These are phyloP conservation scores for western clawed frog (Xenopus tropicalis) DNA, from an alignment of 2,113 vertebrate genomes.

Conservation along the genomic window DNA sequence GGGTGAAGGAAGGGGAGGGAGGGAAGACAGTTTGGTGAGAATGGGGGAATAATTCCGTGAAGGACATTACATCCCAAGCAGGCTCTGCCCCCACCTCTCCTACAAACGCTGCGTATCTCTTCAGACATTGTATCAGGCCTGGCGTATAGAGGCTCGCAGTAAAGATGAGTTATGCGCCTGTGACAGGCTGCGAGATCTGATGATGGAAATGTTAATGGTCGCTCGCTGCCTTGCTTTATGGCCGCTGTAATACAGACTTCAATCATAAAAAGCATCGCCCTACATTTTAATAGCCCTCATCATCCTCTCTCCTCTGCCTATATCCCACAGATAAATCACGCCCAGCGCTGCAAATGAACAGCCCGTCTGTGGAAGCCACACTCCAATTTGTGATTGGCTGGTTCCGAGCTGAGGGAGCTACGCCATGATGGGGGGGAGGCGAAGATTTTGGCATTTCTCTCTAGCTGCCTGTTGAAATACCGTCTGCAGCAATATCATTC, in stretches of 20 bases:
- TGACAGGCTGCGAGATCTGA: constrained; percentile 71
- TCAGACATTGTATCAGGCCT: constrained; percentile 64
- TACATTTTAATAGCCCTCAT: constrained; percentile 73
- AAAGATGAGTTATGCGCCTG: constrained; percentile 68
- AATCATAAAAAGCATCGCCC: constrained; percentile 73
- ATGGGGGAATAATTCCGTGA: constrained; percentile 43
- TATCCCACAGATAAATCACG: constrained; percentile 71
- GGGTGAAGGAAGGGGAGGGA: constrained; percentile 54
- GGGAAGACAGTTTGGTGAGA: constrained; percentile 47
- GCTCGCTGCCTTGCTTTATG: constrained; percentile 72
- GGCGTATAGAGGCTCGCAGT: constrained; percentile 57
- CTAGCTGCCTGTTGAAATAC: constrained; percentile 23
- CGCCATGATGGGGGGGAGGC: constrained; percentile 30
- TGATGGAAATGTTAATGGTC: constrained; percentile 73
- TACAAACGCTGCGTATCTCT: constrained; percentile 64
- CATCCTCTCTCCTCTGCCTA: constrained; percentile 68
- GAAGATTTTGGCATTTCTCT: constrained; percentile 2
- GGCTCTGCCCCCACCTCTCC: constrained; percentile 42
- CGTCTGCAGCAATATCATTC: neutral
- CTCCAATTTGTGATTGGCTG: constrained; percentile 63
- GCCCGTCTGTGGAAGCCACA: constrained; percentile 67
- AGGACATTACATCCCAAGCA: constrained; percentile 43
- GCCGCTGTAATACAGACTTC: constrained; percentile 72
- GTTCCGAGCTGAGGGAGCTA: constrained; percentile 48
- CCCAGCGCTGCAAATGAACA: constrained; percentile 66